Evolutionary conservation across 1,140 invertebrate genomes (phyloP).

Genomic region (Episyrphus balteatus): DNA sequence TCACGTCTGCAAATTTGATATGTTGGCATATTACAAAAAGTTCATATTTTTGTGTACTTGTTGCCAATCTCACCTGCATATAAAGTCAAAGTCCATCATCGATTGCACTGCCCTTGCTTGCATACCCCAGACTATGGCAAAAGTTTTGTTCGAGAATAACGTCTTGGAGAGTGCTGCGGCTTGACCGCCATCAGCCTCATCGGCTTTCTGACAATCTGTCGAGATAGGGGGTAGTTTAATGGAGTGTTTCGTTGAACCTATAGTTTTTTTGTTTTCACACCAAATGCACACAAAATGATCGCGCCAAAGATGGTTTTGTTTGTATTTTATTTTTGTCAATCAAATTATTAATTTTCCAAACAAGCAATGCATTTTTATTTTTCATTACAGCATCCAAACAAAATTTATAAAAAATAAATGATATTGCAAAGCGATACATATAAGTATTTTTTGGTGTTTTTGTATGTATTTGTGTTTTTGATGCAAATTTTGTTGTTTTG

Average conservation of each 20-base stretch:
- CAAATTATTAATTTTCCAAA: too few relatives aligned
- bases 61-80: conserved; percentile 57
- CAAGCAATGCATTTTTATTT: too few relatives aligned
- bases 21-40: conserved; percentile 64
- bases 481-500: too few relatives aligned
- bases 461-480: neutral
- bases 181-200: conserved; percentile 28
- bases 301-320: neutral
- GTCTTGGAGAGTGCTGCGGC: conserved; percentile 26
- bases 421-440: too few relatives aligned
- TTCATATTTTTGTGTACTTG: neutral
- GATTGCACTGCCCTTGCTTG: conserved; percentile 94
- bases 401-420: too few relatives aligned
- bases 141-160: conserved; percentile 76
- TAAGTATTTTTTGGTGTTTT: neutral
- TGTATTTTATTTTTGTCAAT: too few relatives aligned
- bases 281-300: neutral
- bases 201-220: conserved; percentile 8
- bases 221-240: conserved; percentile 38
- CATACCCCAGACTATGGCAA: conserved; percentile 98
- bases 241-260: conserved; percentile 33
- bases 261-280: conserved; percentile 14
- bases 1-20: conserved; percentile 61
- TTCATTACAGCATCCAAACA: too few relatives aligned
- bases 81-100: conserved; percentile 99